Percentiles rank a stretch among this genome's conserved stretches.
These are phyloP conservation scores for Craseonycteris thonglongyai DNA, from an alignment of 2,113 vertebrate genomes.

Conservation along the genomic window DNA sequence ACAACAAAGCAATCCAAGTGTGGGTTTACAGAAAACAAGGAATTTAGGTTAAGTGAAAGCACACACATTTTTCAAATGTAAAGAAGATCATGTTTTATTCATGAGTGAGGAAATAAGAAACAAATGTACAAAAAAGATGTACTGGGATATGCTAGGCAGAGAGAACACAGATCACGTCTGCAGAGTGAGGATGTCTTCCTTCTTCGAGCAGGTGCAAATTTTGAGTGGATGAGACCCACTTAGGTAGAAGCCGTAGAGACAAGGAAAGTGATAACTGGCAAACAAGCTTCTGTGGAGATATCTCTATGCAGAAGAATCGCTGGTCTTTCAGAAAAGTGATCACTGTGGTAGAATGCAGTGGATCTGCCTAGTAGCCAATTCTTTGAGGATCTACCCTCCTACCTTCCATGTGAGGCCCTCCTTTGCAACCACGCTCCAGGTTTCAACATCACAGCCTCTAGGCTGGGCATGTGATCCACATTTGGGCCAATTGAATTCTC, in stretches of 20 bases:
- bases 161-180: background rate
- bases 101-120: slow-evolving; percentile 61
- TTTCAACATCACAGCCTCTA: background rate
- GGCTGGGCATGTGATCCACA: background rate
- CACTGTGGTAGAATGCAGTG: background rate
- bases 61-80: slow-evolving; percentile 51
- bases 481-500: background rate
- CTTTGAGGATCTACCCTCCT: background rate
- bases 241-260: background rate
- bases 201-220: background rate
- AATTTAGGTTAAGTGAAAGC: slow-evolving; percentile 72
- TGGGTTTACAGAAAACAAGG: slow-evolving; percentile 53
- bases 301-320: background rate
- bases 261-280: background rate
- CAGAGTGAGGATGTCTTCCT: background rate
- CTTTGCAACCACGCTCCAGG: background rate
- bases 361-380: background rate
- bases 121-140: slow-evolving; percentile 57
- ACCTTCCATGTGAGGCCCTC: background rate
- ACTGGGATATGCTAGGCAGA: background rate
- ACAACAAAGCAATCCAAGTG: slow-evolving; percentile 48
- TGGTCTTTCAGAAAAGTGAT: background rate
- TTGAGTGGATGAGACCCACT: background rate
- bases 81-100: slow-evolving; percentile 64
- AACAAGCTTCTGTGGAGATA: too few relatives aligned